Conservation (phyloP, 2,797 vertebrate species). For the Echiichthys vipera region DNA sequence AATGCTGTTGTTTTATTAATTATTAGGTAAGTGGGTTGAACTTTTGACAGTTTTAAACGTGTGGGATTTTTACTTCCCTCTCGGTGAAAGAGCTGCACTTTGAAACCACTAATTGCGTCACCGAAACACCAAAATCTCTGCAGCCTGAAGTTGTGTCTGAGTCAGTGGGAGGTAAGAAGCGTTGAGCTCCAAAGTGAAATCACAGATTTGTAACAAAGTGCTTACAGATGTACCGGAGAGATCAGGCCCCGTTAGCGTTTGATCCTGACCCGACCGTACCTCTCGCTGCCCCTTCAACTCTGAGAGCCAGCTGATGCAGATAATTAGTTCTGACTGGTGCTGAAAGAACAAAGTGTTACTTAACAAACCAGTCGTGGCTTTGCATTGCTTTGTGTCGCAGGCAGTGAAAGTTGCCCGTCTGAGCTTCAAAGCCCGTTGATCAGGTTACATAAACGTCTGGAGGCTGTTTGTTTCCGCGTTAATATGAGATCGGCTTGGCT, state of each 20-base stretch:
- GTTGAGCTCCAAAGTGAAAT: not conserved
- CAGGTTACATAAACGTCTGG: slow-evolving; percentile 72
- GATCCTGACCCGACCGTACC: not conserved
- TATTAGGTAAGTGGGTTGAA: not conserved
- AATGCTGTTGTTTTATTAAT: not conserved
- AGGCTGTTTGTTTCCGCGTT: slow-evolving; percentile 46
- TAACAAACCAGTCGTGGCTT: not conserved
- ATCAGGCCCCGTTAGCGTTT: not conserved
- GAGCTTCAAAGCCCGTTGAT: slow-evolving; percentile 63
- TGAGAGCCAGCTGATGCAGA: not conserved
- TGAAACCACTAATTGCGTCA: not conserved
- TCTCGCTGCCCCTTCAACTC: not conserved
- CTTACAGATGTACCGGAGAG: not conserved
- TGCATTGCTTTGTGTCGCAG: slow-evolving; percentile 18
- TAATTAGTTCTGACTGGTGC: not conserved
- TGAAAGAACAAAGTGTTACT: not conserved
- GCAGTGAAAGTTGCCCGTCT: slow-evolving; percentile 38
- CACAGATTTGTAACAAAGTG: not conserved
- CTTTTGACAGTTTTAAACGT: not conserved
- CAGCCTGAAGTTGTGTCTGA: not conserved
- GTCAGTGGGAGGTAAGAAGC: not conserved
- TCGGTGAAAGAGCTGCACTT: not conserved
- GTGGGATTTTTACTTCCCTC: not conserved
- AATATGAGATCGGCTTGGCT: not conserved
- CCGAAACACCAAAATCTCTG: not conserved